Base-by-base conservation (phyloP, 2,888 invertebrate genomes). In the Apodemia duryi region DNA sequence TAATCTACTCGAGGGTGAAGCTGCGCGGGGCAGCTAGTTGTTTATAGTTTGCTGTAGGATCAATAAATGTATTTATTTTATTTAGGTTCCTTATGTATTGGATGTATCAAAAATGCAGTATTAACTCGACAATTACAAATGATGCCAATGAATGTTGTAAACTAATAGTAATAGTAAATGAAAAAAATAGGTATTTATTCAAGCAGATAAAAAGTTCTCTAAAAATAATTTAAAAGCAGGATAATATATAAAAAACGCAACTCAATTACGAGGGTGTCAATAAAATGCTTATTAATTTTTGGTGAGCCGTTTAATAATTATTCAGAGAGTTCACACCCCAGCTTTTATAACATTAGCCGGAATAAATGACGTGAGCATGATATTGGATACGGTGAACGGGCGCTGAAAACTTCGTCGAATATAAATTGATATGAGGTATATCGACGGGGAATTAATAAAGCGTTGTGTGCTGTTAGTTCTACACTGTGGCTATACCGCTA, bases 221-320 rank as follows among this genome's bases (percentile, higher is more conserved):
- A n/a, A n/a, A n/a, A n/a, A n/a, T n/a, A n/a, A 43, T 43, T 43
- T 4, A 43, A 43, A 43, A 43, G 13, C 11, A 5, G 43, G 11
- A n/a, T 43, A 43, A 43, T 11, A 43, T 43, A 11, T n/a, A n/a
- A n/a, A 4, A 43, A 43, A 43, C 11, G 13, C 9, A n/a, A 52
- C 54, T 61, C 43, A 9, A 62, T 62, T 46, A 61, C 21, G 29
- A 10, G 38, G n/a, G 35, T 5, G 38, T n/a, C n/a, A 46, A 29
- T 64, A 46, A 28, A 51, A 64, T 54, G 46, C 21, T 60, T 60
- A n/a, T 11, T 57, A 11, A 52, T 52, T 21, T 52, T 52, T 52
- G 3, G 21, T 2, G 28, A 21, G 28, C 52, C 52, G 52, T 28
- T 28, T n/a, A n/a, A 52, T 28, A 52, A 52, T 52, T 54, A 54